Evolutionary conservation across 2,113 vertebrate genomes (phyloP), one percentile per base, ranked within the genome.

Genomic region (Macquaria ambigua): DNA sequence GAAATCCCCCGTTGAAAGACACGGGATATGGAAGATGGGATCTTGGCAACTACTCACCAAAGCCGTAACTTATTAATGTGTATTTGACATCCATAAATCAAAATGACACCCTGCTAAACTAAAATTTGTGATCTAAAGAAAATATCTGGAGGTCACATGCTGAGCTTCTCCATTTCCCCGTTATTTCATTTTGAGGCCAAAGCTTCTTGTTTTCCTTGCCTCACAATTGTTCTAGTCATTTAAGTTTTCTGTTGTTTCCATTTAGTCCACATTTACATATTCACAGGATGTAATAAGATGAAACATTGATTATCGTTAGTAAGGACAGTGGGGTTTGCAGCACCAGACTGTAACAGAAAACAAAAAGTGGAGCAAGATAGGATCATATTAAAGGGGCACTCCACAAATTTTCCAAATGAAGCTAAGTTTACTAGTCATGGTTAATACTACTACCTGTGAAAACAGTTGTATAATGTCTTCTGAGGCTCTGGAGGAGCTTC

Each of bases 1-100:
- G 94, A 96, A 97, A 96, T 96, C 94, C 95, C 92, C 48, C 85
- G 87, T 91, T 95, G 95, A 95, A 96, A 96, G 96, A 96, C 94
- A 96, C 92, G 87, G 87, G 92, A 95, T 94, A 95, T 95, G 95
- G 93, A 95, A 95, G 93, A 96, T 95, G 92, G 95, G 93, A 96
- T 95, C 96, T 96, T 95, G 93, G 85, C 94, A 95, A 96, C 92
- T 95, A 34, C 86, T 96, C 96, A 95, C 95, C 94, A 95, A 87
- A 94, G 92, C 95, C 92, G 93, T 94, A 58, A 89, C 88, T 96
- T 96, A 96, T 96, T 83, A 88, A 88, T 8, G 71, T 72, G 94
- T 95, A 93, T 96, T 96, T 96, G 83, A 91, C 87, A 67, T 82
- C 52, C 88, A 93, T 92, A 77, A 83, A 93, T 93, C 88, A 91